These are phyloP conservation scores for Leptocoma aspasia DNA, from an alignment of 2,113 vertebrate genomes.

Conservation along the genomic window DNA sequence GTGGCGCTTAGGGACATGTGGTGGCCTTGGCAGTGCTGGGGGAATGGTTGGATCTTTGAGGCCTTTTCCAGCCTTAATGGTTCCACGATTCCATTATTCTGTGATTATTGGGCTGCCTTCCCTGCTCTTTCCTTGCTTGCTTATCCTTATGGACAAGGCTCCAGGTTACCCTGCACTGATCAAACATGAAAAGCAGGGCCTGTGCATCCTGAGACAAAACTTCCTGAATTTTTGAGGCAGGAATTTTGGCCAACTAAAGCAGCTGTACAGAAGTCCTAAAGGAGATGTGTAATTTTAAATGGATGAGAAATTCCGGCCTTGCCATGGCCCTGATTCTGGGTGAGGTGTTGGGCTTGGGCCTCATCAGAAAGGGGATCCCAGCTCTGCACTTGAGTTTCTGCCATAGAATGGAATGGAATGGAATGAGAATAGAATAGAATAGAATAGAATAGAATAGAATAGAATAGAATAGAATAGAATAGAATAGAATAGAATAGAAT, in stretches of 20 bases:
- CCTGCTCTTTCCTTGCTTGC: neutral
- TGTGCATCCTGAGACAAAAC: neutral
- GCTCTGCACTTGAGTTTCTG: neutral
- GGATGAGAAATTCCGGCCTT: neutral
- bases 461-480: neutral
- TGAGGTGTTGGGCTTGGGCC: neutral
- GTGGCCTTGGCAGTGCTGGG: neutral
- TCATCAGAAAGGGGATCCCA: neutral
- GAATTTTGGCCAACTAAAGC: neutral
- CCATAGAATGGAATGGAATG: neutral
- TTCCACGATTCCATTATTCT: neutral
- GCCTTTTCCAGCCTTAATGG: neutral
- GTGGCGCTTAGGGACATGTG: neutral
- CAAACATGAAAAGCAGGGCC: neutral
- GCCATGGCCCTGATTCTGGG: neutral
- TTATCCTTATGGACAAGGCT: neutral
- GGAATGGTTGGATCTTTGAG: neutral
- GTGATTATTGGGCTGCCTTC: neutral
- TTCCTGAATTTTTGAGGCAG: neutral
- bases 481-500: neutral
- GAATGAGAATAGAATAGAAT: fast-evolving
- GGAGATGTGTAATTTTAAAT: neutral
- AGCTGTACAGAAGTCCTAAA: neutral
- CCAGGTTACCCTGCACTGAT: neutral
- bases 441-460: neutral